Evolutionary conservation across 2,888 invertebrate species (phyloP), one percentile per base, ranked within the genome.

Genomic region (Melinaea marsaeus): DNA sequence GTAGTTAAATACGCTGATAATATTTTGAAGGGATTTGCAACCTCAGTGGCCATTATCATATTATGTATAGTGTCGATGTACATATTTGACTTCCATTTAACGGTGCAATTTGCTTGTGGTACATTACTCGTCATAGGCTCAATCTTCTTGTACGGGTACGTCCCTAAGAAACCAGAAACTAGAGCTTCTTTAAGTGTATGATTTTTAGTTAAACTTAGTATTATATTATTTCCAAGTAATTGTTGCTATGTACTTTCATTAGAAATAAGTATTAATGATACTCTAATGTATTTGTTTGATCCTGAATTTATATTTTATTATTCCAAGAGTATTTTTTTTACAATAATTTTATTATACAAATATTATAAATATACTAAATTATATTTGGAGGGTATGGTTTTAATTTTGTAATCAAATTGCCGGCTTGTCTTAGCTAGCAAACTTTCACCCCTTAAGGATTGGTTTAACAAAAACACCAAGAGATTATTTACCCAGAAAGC

Each of bases 1-100:
- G 99, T 99, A 2, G 98, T 99, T 37, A 99, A 99, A 91, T 99
- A 99, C 84, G 99, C 99, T 0, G 99, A 99, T 85, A 99, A 99
- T 86, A 99, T 99, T 78, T 91, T 99, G 5, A 99, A 97, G 89
- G 99, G 99, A 33, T 99, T 99, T 80, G 99, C 99, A 54, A 99
- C 99, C 0, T 99, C 99, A 0, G 93, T 99, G 61, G 98, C 99
- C 5, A 99, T 99, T 71, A 94, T 99, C 55, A 94, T 99, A 71
- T 98, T 99, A 0, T 99, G 98, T 79, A 88, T 99, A 59, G 97
- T 95, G 2, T 99, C 99, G 0, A 95, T 99, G 69, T 97, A 97
- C 81, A 90, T 99, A 71, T 99, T 99, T 79, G 92, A 95, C 74
- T 99, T 99, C 80, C 92, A 94, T 67, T 91, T 99, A 59, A 96